These are phyloP conservation scores for Morbakka virulenta DNA, from an alignment of 30 jellyfish, hydroid and myxozoan species.

Conservation along the genomic window DNA sequence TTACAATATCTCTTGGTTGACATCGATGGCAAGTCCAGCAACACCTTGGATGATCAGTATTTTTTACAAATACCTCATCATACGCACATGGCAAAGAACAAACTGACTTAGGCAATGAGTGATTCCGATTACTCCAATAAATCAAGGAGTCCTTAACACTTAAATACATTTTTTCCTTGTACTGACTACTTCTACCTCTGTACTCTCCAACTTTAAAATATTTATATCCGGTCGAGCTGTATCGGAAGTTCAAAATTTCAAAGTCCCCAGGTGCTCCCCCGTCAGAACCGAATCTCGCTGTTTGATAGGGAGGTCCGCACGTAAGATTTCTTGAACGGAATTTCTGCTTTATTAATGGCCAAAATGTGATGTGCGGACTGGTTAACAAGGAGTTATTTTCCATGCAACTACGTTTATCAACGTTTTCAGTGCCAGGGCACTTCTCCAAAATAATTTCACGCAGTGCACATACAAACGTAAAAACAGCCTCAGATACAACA, in stretches of 20 bases:
- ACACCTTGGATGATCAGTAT: constrained; percentile 14
- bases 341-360: background rate
- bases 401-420: constrained; percentile 1
- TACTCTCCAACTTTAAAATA: constrained; percentile 8
- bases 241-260: background rate
- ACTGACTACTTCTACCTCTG: background rate
- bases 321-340: background rate
- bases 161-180: background rate
- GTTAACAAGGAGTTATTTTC: background rate
- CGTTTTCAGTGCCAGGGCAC: constrained; percentile 1
- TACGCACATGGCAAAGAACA: constrained; percentile 38
- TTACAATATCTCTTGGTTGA: background rate
- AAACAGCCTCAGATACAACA: constrained; percentile 30
- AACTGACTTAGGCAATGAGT: background rate
- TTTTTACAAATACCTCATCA: constrained; percentile 17
- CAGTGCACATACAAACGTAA: constrained; percentile 44
- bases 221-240: background rate
- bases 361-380: background rate
- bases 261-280: constrained; percentile 14
- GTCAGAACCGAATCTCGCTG: background rate
- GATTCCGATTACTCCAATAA: constrained; percentile 1
- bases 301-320: background rate
- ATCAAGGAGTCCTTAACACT: background rate
- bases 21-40: constrained; percentile 59
- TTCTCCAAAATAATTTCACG: background rate